phyloP scores from a whole-genome alignment of 2,888 invertebrate genomes.

The Oligia fasciuncula region DNA sequence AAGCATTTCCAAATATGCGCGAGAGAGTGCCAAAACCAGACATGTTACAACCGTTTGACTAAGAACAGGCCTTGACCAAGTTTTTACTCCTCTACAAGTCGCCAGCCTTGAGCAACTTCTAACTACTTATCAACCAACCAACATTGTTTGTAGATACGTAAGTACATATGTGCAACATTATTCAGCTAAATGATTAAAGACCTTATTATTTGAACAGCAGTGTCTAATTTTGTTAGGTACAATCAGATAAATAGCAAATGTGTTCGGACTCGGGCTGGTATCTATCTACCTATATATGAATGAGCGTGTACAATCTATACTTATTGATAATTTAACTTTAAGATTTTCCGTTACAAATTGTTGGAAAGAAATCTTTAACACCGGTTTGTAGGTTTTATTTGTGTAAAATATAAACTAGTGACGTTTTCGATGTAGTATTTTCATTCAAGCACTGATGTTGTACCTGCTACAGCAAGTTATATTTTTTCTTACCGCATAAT shows the following conservation, averaged over 20 bases:
- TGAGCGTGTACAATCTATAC: constrained; percentile 41
- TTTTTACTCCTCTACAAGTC: constrained; percentile 76
- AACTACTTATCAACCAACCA: constrained; percentile 71
- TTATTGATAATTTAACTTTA: constrained; percentile 27
- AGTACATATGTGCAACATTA: constrained; percentile 24
- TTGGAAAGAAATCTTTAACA: constrained; percentile 9
- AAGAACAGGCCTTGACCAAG: constrained; percentile 79
- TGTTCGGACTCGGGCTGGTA: constrained; percentile 41
- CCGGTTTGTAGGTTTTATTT: constrained; percentile 5
- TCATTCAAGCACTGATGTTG: constrained; percentile 14
- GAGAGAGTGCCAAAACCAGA: constrained; percentile 62
- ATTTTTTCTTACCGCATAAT: not conserved
- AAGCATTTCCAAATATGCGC: constrained; percentile 50
- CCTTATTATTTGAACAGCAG: constrained; percentile 24
- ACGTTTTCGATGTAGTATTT: constrained; percentile 8
- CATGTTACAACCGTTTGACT: constrained; percentile 63
- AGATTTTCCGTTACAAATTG: constrained; percentile 43
- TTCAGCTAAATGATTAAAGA: constrained; percentile 3
- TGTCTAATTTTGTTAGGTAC: constrained; percentile 26
- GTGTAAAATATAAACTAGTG: not conserved
- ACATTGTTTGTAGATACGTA: constrained; percentile 34
- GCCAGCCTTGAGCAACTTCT: constrained; percentile 78
- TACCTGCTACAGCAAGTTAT: not conserved
- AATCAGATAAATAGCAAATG: constrained; percentile 36
- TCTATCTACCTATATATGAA: constrained; percentile 40